Evolutionary conservation across 2,888 invertebrate genomes (phyloP).

Genomic region (Hofmannophila pseudospretella): DNA sequence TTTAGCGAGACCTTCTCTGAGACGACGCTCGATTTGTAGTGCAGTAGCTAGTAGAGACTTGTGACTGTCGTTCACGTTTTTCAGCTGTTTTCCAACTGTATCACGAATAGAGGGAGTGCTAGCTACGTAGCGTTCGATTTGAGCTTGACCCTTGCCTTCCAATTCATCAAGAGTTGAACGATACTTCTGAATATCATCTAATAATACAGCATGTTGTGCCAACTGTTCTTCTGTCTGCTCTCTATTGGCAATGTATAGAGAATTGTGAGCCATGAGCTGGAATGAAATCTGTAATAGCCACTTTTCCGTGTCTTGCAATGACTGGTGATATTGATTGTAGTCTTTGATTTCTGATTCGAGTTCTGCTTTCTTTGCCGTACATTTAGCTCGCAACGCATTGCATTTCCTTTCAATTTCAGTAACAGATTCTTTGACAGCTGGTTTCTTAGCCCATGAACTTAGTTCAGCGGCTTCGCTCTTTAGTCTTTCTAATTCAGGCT

Average conservation of each 20-base stretch:
- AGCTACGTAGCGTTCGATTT: slow-evolving; percentile 87
- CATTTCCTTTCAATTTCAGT: slow-evolving; percentile 84
- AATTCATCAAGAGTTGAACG: slow-evolving; percentile 88
- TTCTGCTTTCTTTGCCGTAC: slow-evolving; percentile 79
- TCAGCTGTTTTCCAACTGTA: slow-evolving; percentile 89
- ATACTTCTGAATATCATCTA: slow-evolving; percentile 90
- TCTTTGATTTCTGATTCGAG: slow-evolving; percentile 90
- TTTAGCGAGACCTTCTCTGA: slow-evolving; percentile 92
- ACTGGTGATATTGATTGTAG: slow-evolving; percentile 92
- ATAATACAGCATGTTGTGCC: slow-evolving; percentile 87
- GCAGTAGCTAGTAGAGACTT: slow-evolving; percentile 93
- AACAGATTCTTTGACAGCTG: slow-evolving; percentile 81
- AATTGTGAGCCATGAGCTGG: slow-evolving; percentile 97
- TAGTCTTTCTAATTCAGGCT: slow-evolving; percentile 86
- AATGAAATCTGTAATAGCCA: slow-evolving; percentile 97
- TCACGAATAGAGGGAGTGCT: slow-evolving; percentile 85
- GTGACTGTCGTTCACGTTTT: slow-evolving; percentile 95
- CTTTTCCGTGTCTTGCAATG: slow-evolving; percentile 95
- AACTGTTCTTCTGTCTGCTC: slow-evolving; percentile 95
- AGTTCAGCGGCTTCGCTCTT: slow-evolving; percentile 86
- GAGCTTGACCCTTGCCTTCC: slow-evolving; percentile 88
- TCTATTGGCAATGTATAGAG: slow-evolving; percentile 92
- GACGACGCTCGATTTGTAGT: slow-evolving; percentile 91
- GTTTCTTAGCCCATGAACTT: slow-evolving; percentile 83
- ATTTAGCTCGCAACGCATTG: slow-evolving; percentile 81